Evolutionary conservation across 2,797 vertebrate species (phyloP).

Genomic region (Telmatherina bonti): DNA sequence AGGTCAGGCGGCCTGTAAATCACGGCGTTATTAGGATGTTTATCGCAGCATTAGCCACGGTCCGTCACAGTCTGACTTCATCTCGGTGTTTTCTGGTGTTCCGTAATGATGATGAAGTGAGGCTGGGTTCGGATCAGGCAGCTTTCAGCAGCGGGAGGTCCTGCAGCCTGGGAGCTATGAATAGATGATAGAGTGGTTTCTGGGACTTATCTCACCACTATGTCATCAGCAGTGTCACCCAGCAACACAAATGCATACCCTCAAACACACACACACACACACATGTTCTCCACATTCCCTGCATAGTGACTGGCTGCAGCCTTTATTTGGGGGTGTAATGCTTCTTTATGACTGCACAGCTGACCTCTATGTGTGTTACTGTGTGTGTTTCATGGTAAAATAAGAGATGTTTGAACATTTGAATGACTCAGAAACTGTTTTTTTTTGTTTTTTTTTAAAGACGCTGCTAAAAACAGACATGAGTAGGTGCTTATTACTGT

Average conservation of each 20-base stretch:
- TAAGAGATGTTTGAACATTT: background rate
- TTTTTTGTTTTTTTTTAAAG: background rate
- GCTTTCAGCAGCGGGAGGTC: conserved; percentile 68
- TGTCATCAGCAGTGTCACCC: conserved; percentile 69
- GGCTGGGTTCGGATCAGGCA: conserved; percentile 49
- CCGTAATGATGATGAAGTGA: conserved; percentile 68
- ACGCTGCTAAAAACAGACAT: background rate
- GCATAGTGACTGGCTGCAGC: conserved; percentile 51
- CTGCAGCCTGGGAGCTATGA: conserved; percentile 63
- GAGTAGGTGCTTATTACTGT: background rate
- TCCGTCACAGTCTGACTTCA: conserved; percentile 55
- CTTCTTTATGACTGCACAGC: conserved; percentile 57
- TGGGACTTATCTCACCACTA: conserved; percentile 66
- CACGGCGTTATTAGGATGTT: conserved; percentile 58
- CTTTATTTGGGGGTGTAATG: conserved; percentile 52
- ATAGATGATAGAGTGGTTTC: conserved; percentile 64
- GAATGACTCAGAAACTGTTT: background rate
- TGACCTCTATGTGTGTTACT: conserved; percentile 39
- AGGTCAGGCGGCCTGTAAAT: conserved; percentile 48
- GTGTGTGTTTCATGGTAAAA: background rate
- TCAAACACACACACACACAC: conserved; percentile 25
- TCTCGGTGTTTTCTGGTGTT: conserved; percentile 46
- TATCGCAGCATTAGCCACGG: conserved; percentile 51
- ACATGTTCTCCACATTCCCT: conserved; percentile 69
- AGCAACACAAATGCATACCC: conserved; percentile 48